Evolutionary conservation across 2,888 invertebrate genomes (phyloP).

Genomic region (Flexamia atlantica): DNA sequence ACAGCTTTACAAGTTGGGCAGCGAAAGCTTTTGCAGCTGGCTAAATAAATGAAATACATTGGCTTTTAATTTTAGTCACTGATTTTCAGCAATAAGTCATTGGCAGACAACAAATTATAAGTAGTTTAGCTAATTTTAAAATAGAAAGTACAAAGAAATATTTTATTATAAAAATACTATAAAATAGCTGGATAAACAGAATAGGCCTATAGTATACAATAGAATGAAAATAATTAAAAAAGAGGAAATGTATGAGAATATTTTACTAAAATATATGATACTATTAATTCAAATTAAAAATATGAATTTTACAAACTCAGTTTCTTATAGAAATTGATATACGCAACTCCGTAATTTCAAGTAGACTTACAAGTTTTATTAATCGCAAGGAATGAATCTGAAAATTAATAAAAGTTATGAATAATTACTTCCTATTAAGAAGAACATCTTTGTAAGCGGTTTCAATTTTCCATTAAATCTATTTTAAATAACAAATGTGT

Average conservation of each 20-base stretch:
- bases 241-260: too few species aligned
- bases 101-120: too few species aligned
- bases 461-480: too few species aligned
- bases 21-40: slow-evolving; percentile 26
- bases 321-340: neutral
- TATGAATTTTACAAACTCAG: neutral
- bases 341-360: neutral
- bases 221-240: neutral
- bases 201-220: neutral
- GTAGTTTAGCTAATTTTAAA: too few species aligned
- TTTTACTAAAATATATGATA: neutral
- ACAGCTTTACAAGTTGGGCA: neutral
- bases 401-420: neutral
- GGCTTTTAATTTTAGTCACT: neutral
- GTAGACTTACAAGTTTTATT: slow-evolving; percentile 15
- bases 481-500: too few species aligned
- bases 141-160: too few species aligned
- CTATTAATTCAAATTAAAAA: neutral
- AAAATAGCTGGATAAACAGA: too few species aligned
- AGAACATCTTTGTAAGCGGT: too few species aligned
- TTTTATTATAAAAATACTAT: too few species aligned
- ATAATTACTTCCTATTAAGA: neutral
- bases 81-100: too few species aligned
- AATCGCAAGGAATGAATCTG: slow-evolving; percentile 15
- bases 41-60: neutral